Base-by-base conservation (phyloP, 2,797 vertebrate genomes). In the Calcarius lapponicus region DNA sequence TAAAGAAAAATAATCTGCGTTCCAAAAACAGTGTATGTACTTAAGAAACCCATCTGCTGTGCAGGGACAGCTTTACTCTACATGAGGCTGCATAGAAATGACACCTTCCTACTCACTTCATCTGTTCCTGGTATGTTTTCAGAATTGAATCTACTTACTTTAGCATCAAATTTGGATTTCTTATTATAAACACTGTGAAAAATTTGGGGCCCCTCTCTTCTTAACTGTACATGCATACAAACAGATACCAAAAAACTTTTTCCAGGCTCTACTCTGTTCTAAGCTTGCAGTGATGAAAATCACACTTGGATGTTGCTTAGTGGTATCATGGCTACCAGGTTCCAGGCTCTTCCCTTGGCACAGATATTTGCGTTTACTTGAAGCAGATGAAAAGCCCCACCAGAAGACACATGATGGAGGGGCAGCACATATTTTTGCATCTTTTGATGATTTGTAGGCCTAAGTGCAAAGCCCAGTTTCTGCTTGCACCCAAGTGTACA, bases 41-140 rank as follows among this genome's bases (percentile, higher is more conserved):
- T 94, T 95, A 84, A 84, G 76, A 88, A 94, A 93, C 53, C 95
- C 95, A 96, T 93, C 91, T 97, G 92, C 88, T 96, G 48, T n/a
- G 64, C 80, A 92, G 58, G 75, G 78, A 92, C 70, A 90, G 88
- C 88, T 95, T 96, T 94, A 90, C 62, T 88, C 73, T 67, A 73
- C 87, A 88, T 40, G 51, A 94, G 70, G 64, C 83, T 94, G 82
- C 74, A 90, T 50, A 93, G 90, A 93, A 92, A 53, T 0, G 11
- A 84, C 95, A 94, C 92, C 91, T 93, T 93, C 95, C 95, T 92
- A 96, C 95, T 96, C 91, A 64, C 91, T 91, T 91, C 92, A 95
- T 96, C 91, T 96, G 93, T 81, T 96, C 85, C 94, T 86, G 85
- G 29, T 66, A 72, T 13, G 10, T 92, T 82, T 89, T 91, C 87